Evolutionary conservation across 2,113 vertebrate genomes (phyloP).

Genomic region (Theristicus caerulescens): DNA sequence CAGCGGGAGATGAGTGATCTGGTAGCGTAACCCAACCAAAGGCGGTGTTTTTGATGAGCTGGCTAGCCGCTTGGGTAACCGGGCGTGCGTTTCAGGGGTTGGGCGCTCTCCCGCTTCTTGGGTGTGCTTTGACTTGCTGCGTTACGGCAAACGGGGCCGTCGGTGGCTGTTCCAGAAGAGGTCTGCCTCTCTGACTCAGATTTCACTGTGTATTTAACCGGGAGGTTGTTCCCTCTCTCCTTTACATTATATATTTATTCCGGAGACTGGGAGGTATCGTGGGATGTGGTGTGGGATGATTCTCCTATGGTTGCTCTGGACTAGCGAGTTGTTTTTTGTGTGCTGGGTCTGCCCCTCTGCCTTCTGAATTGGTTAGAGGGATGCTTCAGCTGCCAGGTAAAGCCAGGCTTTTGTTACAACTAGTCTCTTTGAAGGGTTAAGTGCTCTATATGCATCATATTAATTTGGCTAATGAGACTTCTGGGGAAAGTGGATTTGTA

Average conservation of each 20-base stretch:
- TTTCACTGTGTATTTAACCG: not conserved
- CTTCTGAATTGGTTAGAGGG: not conserved
- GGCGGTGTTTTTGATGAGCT: not conserved
- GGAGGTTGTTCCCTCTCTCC: not conserved
- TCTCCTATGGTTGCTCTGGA: not conserved
- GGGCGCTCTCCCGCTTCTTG: not conserved
- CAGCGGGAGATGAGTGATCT: not conserved
- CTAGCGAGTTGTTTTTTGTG: not conserved
- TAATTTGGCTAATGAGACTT: constrained; percentile 60
- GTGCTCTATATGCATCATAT: not conserved
- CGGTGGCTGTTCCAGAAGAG: not conserved
- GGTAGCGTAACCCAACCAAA: not conserved
- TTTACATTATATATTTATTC: not conserved
- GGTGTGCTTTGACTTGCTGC: not conserved
- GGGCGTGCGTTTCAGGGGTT: not conserved
- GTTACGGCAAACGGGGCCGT: not conserved
- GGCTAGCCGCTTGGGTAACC: not conserved
- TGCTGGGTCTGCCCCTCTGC: constrained; percentile 4
- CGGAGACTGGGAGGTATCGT: not conserved
- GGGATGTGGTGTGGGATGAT: not conserved
- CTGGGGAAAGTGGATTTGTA: constrained; percentile 41
- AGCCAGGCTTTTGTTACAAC: not conserved
- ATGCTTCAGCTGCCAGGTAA: not conserved
- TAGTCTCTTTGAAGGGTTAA: constrained; percentile 13
- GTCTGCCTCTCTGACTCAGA: not conserved